Percentiles rank a stretch among this genome's conserved stretches.
These are phyloP conservation scores for Bucorvus abyssinicus DNA, from an alignment of 2,797 vertebrate genomes.

Conservation along the genomic window DNA sequence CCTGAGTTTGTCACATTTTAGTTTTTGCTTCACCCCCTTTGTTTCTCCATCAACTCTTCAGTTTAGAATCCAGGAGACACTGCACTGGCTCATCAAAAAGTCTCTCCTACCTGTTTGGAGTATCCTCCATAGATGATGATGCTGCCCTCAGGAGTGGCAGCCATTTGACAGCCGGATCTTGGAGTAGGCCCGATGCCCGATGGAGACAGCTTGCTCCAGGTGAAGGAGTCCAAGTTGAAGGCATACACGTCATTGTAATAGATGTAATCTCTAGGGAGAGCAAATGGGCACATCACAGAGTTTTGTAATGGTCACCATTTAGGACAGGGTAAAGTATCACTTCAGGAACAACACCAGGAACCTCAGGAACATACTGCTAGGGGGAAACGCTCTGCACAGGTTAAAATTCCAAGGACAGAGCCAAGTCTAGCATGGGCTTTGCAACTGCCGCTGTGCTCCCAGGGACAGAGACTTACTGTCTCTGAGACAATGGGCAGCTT, in stretches of 20 bases:
- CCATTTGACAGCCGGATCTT: conserved; percentile 90
- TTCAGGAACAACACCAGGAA: background rate
- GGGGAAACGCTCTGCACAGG: background rate
- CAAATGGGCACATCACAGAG: background rate
- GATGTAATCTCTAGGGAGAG: conserved; percentile 87
- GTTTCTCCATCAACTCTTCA: background rate
- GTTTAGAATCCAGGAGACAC: background rate
- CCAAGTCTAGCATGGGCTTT: background rate
- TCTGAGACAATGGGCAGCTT: background rate
- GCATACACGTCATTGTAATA: conserved; percentile 91
- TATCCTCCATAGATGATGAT: conserved; percentile 92
- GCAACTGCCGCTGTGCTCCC: background rate
- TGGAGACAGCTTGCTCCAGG: conserved; percentile 85
- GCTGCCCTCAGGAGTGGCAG: conserved; percentile 80
- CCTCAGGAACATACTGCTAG: background rate
- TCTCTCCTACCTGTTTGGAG: conserved; percentile 86
- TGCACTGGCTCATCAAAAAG: background rate
- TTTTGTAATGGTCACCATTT: background rate
- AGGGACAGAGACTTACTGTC: background rate
- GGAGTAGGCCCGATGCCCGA: conserved; percentile 83
- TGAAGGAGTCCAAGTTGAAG: conserved; percentile 89
- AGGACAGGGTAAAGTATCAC: background rate
- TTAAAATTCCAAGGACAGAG: background rate
- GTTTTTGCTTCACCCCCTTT: background rate
- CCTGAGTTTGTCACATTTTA: background rate